Conservation (phyloP, 2,888 invertebrate species). For the Stramonita haemastoma region DNA sequence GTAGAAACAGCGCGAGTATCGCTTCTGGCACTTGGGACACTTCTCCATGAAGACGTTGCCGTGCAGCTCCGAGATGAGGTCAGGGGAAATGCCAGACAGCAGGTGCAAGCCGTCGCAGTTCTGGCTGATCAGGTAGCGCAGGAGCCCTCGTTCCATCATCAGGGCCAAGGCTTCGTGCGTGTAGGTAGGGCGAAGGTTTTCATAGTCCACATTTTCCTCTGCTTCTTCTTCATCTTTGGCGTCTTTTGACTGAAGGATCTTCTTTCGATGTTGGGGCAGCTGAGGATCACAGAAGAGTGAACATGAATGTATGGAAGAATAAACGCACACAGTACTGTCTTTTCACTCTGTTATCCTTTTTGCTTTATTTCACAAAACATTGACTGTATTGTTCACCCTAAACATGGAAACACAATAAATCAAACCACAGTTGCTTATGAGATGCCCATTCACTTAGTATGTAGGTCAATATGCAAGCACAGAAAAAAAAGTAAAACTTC, state of each 20-base stretch:
- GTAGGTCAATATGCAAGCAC: too few relatives aligned
- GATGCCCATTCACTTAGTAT: too few relatives aligned
- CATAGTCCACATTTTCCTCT: conserved; percentile 66
- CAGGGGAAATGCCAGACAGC: conserved; percentile 62
- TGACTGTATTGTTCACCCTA: too few relatives aligned
- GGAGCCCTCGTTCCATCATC: conserved; percentile 57
- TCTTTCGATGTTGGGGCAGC: not conserved
- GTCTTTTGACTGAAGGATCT: not conserved
- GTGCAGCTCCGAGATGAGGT: conserved; percentile 69
- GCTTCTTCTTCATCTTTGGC: conserved; percentile 37
- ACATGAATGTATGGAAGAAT: not conserved
- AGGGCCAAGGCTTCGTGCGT: conserved; percentile 70
- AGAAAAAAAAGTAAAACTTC: too few relatives aligned
- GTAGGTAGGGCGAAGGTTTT: conserved; percentile 69
- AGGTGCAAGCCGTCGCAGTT: conserved; percentile 73
- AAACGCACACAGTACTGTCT: not conserved
- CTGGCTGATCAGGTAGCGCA: conserved; percentile 70
- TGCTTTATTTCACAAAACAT: too few relatives aligned
- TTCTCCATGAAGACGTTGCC: conserved; percentile 72
- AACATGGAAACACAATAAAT: too few relatives aligned
- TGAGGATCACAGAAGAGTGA: not conserved
- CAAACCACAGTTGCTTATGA: too few relatives aligned
- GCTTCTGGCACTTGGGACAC: conserved; percentile 64
- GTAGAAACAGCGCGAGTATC: conserved; percentile 63
- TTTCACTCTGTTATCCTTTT: not conserved